phyloP scores from a whole-genome alignment of 2,888 invertebrate genomes.

The Laspeyria flexula region DNA sequence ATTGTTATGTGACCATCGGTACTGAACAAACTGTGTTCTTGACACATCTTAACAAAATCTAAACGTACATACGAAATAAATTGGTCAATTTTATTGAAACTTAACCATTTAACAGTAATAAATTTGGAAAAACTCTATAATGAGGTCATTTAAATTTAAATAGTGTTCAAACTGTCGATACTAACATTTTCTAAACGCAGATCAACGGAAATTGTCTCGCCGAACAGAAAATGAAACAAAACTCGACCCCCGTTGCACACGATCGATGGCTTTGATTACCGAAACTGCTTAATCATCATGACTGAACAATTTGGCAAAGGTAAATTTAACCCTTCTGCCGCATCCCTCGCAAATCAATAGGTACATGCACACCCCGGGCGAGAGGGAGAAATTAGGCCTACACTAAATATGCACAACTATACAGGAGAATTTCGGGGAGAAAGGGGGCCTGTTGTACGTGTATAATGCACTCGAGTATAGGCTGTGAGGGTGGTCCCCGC shows the following conservation, averaged over 20 bases:
- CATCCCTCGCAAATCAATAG: constrained; percentile 62
- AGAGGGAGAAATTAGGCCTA: constrained; percentile 66
- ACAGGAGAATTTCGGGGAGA: constrained; percentile 59
- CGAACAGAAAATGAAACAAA: constrained; percentile 40
- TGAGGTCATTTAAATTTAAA: constrained; percentile 4
- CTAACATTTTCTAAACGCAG: constrained; percentile 13
- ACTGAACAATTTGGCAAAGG: constrained; percentile 62
- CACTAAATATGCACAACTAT: constrained; percentile 78
- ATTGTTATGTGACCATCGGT: constrained; percentile 19
- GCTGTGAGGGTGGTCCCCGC: constrained; percentile 47
- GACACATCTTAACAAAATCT: constrained; percentile 11
- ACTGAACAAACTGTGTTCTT: constrained; percentile 13
- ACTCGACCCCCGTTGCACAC: constrained; percentile 48
- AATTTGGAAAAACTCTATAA: neutral
- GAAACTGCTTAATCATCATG: constrained; percentile 63
- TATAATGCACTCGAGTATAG: constrained; percentile 82
- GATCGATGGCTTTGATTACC: constrained; percentile 55
- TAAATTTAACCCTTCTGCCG: constrained; percentile 70
- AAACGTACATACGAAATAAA: constrained; percentile 4
- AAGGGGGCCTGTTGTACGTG: constrained; percentile 67
- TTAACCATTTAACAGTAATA: neutral
- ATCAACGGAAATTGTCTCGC: constrained; percentile 35
- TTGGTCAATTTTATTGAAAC: neutral
- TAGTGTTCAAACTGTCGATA: neutral
- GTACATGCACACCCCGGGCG: constrained; percentile 59